These are phyloP conservation scores for Argyresthia goedartella DNA, from an alignment of 2,888 invertebrate species.

Conservation along the genomic window DNA sequence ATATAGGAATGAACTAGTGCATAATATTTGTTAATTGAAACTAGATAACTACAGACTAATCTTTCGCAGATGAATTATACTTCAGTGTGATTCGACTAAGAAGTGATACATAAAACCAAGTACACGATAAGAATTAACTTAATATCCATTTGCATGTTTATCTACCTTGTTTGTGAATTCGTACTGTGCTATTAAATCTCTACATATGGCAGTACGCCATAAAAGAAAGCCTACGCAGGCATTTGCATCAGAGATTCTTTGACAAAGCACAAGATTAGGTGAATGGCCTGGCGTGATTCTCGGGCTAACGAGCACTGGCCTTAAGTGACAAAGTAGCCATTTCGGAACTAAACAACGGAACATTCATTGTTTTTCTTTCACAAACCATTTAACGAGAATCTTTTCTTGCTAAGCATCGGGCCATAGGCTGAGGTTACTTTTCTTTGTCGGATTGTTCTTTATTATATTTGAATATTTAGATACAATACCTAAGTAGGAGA, in stretches of 20 bases:
- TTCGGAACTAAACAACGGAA: background rate
- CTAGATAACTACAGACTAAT: too few species aligned
- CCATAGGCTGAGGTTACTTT: too few species aligned
- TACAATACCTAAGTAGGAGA: too few species aligned
- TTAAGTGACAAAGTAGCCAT: background rate
- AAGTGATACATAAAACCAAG: background rate
- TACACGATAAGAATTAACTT: too few species aligned
- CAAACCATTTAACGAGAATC: background rate
- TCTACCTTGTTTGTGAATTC: too few species aligned
- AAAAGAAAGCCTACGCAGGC: background rate
- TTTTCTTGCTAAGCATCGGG: too few species aligned
- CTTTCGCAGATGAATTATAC: too few species aligned
- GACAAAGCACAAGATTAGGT: background rate
- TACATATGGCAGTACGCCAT: background rate
- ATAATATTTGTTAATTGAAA: too few species aligned
- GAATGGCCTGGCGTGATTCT: background rate
- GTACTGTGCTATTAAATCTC: background rate
- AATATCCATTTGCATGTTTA: background rate
- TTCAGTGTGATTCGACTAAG: background rate
- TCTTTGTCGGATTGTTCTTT: too few species aligned
- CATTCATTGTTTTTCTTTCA: background rate
- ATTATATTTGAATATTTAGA: too few species aligned
- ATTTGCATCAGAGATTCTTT: background rate
- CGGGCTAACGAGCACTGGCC: background rate
- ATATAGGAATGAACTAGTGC: too few species aligned